Percentiles rank a stretch among this genome's conserved stretches.
These are phyloP conservation scores for Podiceps cristatus DNA, from an alignment of 2,113 vertebrate genomes.

Conservation along the genomic window DNA sequence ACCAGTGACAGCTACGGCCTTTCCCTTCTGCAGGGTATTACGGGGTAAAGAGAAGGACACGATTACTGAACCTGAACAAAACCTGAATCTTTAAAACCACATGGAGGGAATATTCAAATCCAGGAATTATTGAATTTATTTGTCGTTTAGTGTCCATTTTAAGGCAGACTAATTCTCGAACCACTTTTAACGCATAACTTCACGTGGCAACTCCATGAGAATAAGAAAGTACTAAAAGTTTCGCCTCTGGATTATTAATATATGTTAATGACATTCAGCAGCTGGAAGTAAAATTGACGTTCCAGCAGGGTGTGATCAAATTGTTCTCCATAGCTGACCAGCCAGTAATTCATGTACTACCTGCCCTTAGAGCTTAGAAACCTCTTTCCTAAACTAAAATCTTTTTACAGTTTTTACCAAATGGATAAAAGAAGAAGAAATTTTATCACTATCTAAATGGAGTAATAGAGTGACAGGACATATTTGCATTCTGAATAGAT, in stretches of 20 bases:
- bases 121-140: not conserved
- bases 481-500: slow-evolving; percentile 59
- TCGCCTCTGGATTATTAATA: not conserved
- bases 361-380: not conserved
- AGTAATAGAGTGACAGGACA: slow-evolving; percentile 43
- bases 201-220: not conserved
- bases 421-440: not conserved
- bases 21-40: not conserved
- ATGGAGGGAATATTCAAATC: not conserved
- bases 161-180: not conserved
- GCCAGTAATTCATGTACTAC: not conserved
- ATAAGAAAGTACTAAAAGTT: not conserved
- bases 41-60: not conserved
- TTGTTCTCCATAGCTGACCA: slow-evolving; percentile 1
- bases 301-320: not conserved
- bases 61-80: not conserved
- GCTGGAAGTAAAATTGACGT: not conserved
- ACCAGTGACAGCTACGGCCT: not conserved
- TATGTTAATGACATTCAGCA: slow-evolving; percentile 7
- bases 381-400: not conserved
- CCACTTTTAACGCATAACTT: not conserved
- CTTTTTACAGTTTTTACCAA: slow-evolving; percentile 1
- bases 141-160: not conserved
- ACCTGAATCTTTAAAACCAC: not conserved
- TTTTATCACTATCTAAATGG: slow-evolving; percentile 6